A percentile compares a stretch with the other conserved stretches of the same genome.
Evolutionary conservation across 2,113 vertebrate genomes (phyloP).

Genomic region (Thymallus thymallus): DNA sequence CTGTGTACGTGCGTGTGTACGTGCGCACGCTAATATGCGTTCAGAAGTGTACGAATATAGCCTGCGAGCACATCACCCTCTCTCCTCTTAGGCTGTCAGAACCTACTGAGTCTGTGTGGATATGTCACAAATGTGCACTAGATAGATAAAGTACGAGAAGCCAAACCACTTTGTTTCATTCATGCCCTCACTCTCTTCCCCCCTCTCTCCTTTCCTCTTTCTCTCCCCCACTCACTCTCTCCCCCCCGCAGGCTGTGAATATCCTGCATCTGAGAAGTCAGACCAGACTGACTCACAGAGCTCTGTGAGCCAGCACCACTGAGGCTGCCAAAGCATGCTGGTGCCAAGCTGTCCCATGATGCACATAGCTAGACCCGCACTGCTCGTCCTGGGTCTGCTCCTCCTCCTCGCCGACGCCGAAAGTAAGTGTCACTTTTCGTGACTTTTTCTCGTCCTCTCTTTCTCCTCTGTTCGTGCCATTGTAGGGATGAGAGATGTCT

Average conservation of each 20-base stretch:
- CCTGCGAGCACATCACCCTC: conserved; percentile 69
- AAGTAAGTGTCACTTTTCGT: conserved; percentile 78
- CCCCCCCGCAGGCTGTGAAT: conserved; percentile 88
- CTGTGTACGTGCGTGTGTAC: conserved; percentile 24
- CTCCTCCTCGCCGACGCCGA: conserved; percentile 84
- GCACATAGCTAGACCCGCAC: conserved; percentile 79
- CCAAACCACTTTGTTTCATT: conserved; percentile 75
- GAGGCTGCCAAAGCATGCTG: conserved; percentile 83
- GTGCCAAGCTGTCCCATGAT: conserved; percentile 88
- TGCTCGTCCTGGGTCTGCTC: conserved; percentile 83
- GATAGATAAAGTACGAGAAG: conserved; percentile 66
- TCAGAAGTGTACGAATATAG: conserved; percentile 74
- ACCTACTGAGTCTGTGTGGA: conserved; percentile 64
- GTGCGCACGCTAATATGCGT: conserved; percentile 48
- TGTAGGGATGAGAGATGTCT: background rate
- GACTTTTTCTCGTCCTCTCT: conserved; percentile 21
- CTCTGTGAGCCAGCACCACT: conserved; percentile 83
- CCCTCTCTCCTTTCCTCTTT: conserved; percentile 9
- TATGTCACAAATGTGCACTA: conserved; percentile 72
- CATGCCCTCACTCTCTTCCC: conserved; percentile 36
- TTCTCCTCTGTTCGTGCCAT: background rate
- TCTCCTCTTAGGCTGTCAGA: conserved; percentile 68
- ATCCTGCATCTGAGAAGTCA: conserved; percentile 84
- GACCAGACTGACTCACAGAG: conserved; percentile 78
- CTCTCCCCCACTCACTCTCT: conserved; percentile 40